A percentile compares a stretch with the other conserved stretches of the same genome.
Conservation (phyloP, 2,113 vertebrate genomes). For the Morphnarchus princeps region DNA sequence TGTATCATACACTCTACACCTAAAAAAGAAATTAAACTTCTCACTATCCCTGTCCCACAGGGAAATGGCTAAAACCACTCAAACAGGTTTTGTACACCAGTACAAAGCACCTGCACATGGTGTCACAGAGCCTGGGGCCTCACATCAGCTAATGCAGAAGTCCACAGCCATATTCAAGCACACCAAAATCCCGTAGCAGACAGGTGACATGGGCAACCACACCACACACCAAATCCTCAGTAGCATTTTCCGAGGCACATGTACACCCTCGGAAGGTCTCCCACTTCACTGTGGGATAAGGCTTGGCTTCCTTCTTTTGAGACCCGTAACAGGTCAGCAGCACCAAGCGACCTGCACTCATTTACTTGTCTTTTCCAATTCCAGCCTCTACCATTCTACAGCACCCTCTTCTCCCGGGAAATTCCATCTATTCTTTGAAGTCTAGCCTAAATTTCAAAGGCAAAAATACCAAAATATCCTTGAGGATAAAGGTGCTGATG, state of each 20-base stretch:
- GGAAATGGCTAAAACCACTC: background rate
- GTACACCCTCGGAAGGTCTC: background rate
- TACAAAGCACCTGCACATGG: background rate
- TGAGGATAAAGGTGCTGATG: slow-evolving; percentile 34
- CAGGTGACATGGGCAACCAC: background rate
- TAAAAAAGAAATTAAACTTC: background rate
- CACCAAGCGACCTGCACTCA: rapidly evolving
- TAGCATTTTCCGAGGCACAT: background rate
- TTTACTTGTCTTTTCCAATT: background rate
- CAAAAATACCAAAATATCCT: slow-evolving; percentile 31
- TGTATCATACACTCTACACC: background rate
- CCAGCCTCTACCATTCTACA: background rate
- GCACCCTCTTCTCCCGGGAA: background rate
- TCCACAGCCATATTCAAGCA: background rate
- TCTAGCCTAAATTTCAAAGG: slow-evolving; percentile 29
- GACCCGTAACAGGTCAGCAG: background rate
- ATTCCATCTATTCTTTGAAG: slow-evolving; percentile 3
- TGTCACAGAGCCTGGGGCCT: background rate
- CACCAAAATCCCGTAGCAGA: background rate
- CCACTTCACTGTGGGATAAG: background rate
- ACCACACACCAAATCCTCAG: background rate
- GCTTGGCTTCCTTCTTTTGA: background rate
- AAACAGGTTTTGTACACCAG: background rate
- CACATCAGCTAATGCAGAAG: rapidly evolving
- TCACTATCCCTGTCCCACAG: background rate